Evolutionary conservation across 2,888 invertebrate genomes (phyloP).

Genomic region (Bruchidius siliquastri): DNA sequence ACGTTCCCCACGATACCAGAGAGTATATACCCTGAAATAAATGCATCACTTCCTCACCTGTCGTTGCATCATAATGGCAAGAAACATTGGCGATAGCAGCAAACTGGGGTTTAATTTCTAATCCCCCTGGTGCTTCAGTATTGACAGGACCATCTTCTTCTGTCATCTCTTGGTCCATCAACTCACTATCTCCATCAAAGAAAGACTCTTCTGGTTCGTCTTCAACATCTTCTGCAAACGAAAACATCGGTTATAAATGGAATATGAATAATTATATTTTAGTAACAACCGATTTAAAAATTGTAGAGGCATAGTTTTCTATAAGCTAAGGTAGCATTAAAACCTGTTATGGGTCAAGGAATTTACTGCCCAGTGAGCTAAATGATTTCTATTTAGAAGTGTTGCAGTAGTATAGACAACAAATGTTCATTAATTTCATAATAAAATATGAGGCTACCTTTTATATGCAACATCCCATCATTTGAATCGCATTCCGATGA

Average conservation of each 20-base stretch:
- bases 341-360: too few species aligned
- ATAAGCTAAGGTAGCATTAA: too few species aligned
- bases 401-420: too few species aligned
- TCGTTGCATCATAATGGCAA: constrained; percentile 56
- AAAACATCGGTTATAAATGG: background rate
- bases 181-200: constrained; percentile 43
- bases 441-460: too few species aligned
- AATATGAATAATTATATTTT: background rate
- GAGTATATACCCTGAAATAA: too few species aligned
- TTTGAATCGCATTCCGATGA: constrained; percentile 46
- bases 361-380: too few species aligned
- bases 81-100: constrained; percentile 61
- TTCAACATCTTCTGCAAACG: constrained; percentile 24
- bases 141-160: constrained; percentile 42
- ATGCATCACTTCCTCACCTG: constrained; percentile 35
- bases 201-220: constrained; percentile 43
- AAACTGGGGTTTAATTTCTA: constrained; percentile 34
- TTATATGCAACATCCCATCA: constrained; percentile 38
- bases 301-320: background rate
- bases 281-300: background rate
- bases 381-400: too few species aligned
- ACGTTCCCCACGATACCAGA: too few species aligned
- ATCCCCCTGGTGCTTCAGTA: constrained; percentile 13
- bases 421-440: too few species aligned
- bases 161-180: constrained; percentile 46